A percentile compares a stretch with the other conserved stretches of the same genome.
Conservation (phyloP, 2,113 vertebrate species). For the Ammospiza nelsoni region DNA sequence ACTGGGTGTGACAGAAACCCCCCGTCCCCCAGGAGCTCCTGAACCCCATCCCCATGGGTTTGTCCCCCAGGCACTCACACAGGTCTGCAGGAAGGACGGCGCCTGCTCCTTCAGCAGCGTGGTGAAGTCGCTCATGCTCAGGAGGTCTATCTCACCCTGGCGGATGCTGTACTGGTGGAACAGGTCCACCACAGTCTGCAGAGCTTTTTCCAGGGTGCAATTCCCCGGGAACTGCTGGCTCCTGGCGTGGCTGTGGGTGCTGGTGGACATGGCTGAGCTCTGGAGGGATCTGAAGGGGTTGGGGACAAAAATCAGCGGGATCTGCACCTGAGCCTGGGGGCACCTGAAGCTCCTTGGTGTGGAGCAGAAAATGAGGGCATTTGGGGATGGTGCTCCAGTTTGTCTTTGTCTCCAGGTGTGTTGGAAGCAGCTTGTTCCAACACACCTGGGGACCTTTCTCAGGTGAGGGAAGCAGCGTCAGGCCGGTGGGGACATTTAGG, state of each 20-base stretch:
- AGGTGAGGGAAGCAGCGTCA: neutral
- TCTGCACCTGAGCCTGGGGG: fast-evolving
- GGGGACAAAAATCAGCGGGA: neutral
- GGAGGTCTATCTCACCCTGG: fast-evolving
- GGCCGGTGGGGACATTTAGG: neutral
- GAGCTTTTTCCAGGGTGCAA: neutral
- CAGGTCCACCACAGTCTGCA: fast-evolving
- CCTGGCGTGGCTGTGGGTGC: fast-evolving
- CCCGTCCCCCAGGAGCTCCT: fast-evolving
- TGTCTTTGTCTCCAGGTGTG: neutral
- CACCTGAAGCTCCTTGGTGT: fast-evolving
- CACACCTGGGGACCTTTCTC: neutral
- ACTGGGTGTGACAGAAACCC: neutral
- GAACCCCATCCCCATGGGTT: neutral
- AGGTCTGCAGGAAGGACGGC: neutral
- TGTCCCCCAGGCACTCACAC: neutral
- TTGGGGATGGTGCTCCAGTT: fast-evolving
- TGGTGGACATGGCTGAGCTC: constrained; percentile 4
- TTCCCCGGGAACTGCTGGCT: neutral
- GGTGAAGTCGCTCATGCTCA: fast-evolving
- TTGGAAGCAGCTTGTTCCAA: fast-evolving
- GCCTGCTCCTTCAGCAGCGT: neutral
- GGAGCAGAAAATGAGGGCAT: neutral
- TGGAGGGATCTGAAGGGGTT: neutral
- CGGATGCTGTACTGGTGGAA: constrained; percentile 2